Percentiles rank a stretch among this genome's conserved stretches.
Evolutionary conservation across 2,113 vertebrate genomes (phyloP).

Genomic region (Engystomops pustulosus): DNA sequence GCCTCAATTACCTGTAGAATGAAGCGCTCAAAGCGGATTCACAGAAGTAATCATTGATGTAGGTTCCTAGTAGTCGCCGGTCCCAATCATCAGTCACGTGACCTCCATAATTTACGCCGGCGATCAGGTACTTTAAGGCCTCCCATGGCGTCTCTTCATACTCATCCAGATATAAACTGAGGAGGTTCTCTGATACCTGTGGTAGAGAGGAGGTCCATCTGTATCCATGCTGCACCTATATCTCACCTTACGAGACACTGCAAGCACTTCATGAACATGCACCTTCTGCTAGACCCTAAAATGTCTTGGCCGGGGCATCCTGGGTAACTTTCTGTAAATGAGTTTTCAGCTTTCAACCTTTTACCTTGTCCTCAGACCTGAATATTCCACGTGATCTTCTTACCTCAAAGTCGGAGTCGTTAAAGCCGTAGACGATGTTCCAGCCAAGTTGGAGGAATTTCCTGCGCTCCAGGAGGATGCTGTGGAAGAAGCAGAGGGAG

Average conservation of each 20-base stretch:
- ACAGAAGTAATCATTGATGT: constrained; percentile 88
- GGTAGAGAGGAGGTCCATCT: background rate
- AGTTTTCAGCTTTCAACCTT: too few relatives aligned
- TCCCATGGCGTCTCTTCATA: constrained; percentile 89
- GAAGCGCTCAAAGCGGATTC: constrained; percentile 73
- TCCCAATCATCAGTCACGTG: constrained; percentile 90
- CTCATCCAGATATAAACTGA: constrained; percentile 84
- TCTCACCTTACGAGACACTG: too few relatives aligned
- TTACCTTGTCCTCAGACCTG: too few relatives aligned
- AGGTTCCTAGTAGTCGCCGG: constrained; percentile 83
- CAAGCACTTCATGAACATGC: too few relatives aligned
- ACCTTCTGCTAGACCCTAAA: too few relatives aligned
- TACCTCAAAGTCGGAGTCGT: constrained; percentile 91
- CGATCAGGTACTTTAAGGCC: constrained; percentile 85
- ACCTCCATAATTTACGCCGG: constrained; percentile 85
- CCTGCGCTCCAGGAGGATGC: constrained; percentile 84
- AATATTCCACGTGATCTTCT: too few relatives aligned
- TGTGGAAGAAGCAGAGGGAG: constrained; percentile 89
- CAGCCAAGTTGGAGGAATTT: constrained; percentile 89
- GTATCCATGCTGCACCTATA: too few relatives aligned
- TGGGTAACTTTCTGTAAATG: too few relatives aligned
- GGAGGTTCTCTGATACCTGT: constrained; percentile 85
- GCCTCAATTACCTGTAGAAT: constrained; percentile 75
- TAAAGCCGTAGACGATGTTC: constrained; percentile 89
- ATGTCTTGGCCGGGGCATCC: too few relatives aligned